Base-by-base conservation (phyloP, 2,113 vertebrate genomes). In the Rallus limicola region DNA sequence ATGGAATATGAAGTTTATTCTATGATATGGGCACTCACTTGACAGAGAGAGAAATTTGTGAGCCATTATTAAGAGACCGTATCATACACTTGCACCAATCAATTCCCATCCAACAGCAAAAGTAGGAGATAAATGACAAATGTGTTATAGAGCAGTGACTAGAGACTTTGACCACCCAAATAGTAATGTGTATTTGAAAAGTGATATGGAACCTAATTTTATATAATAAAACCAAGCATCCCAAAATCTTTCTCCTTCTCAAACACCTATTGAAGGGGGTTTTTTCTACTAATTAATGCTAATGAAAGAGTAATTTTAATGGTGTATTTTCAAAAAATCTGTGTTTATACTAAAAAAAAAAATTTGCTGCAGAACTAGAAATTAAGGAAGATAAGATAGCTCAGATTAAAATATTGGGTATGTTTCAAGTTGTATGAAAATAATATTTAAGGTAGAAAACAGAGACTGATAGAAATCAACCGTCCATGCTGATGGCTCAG, bases 21-120 rank as follows among this genome's bases (percentile, higher is more conserved):
- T 50, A 29, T 83, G 74, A 46, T 82, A 72, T n/a, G 63, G 50
- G 28, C 44, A 69, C 21, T 78, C 64, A 70, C 46, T 67, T 90
- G 89, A 38, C 74, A 91, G 21, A 86, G n/a, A 65, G 23, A 79
- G 67, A 93, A 72, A 92, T 86, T 88, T 95, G 93, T 93, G 72
- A 92, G 52, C 80, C 72, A 84, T 86, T 93, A 92, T 42, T 68
- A 80, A 85, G n/a, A 80, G 44, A 70, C 36, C 17, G 16, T 74
- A 93, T 70, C 68, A 64, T 44, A n/a, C 56, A 67, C n/a, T 88
- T 82, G 68, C 65, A 80, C 34, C 80, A 59, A 90, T 74, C 55
- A 70, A 86, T 91, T 77, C 50, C 71, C 63, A 85, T 67, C 75
- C 63, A 82, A 60, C 36, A 77, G 13, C 38, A 55, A 88, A 74